phyloP scores from a whole-genome alignment of 2,113 vertebrate species.

The Coryphaenoides rupestris region DNA sequence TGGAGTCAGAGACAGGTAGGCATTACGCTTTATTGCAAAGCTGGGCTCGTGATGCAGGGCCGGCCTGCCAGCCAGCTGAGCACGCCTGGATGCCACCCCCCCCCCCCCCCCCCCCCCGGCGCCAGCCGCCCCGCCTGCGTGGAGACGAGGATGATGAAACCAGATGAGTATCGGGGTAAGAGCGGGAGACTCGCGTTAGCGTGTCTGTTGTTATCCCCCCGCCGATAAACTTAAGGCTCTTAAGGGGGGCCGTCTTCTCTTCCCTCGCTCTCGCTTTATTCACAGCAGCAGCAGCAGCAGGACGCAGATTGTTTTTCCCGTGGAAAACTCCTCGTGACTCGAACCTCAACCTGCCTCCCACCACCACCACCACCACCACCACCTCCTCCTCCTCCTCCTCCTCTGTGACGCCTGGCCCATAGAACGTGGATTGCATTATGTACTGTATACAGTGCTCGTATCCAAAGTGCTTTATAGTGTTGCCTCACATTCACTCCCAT shows the following conservation, averaged over 20 bases:
- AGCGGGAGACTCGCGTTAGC: conserved; percentile 54
- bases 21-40: conserved; percentile 67
- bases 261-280: too few relatives aligned
- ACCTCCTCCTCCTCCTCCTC: too few relatives aligned
- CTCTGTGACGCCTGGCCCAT: conserved; percentile 59
- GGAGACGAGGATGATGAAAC: conserved; percentile 71
- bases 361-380: too few relatives aligned
- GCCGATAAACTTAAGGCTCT: conserved; percentile 62
- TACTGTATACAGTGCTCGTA: too few relatives aligned
- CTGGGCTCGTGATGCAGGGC: conserved; percentile 57
- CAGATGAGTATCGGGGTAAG: conserved; percentile 67
- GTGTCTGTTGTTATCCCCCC: conserved; percentile 42
- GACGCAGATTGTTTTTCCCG: conserved; percentile 42
- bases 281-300: too few relatives aligned
- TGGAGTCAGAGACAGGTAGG: conserved; percentile 61
- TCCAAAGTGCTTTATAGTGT: too few relatives aligned
- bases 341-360: conserved; percentile 49
- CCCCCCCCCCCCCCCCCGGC: too few relatives aligned
- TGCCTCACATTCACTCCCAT: too few relatives aligned
- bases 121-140: conserved; percentile 43
- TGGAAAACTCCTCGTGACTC: conserved; percentile 69
- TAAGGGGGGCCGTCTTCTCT: conserved; percentile 45
- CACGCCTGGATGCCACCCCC: conserved; percentile 64
- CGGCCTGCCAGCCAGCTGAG: conserved; percentile 58
- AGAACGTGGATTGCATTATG: too few relatives aligned